Evolutionary conservation across 37 sponge, comb jelly and placozoan species (phyloP).

Genomic region (Dysidea cf. avara): DNA sequence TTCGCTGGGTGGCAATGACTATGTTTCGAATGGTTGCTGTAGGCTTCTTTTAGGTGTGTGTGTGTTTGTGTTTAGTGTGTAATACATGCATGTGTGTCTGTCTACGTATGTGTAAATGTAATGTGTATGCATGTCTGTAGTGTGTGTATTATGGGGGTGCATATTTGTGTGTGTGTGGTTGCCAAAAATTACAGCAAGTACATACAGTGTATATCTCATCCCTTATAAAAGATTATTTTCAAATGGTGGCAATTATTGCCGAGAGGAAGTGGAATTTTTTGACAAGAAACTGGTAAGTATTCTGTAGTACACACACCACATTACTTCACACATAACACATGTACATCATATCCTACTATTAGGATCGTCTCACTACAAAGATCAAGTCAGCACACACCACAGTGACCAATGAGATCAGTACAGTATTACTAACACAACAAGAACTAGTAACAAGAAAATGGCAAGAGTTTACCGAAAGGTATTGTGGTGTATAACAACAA

Average conservation of each 20-base stretch:
- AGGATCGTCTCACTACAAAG: slow-evolving; percentile 27
- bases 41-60: too few species aligned
- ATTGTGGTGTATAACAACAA: too few species aligned
- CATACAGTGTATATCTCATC: background rate
- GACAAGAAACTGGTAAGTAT: slow-evolving; percentile 43
- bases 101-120: background rate
- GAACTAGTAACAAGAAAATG: too few species aligned
- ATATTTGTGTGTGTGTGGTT: background rate
- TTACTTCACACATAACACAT: too few species aligned
- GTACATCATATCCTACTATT: background rate
- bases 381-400: background rate
- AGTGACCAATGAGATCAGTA: slow-evolving; percentile 7
- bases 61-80: too few species aligned
- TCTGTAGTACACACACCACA: too few species aligned
- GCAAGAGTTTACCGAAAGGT: too few species aligned
- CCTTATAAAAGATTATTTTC: slow-evolving; percentile 52
- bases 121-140: too few species aligned
- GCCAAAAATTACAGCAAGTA: background rate
- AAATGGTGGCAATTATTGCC: slow-evolving; percentile 85
- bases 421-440: too few species aligned
- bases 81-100: background rate
- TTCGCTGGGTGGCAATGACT: too few species aligned
- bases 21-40: too few species aligned
- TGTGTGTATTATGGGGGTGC: background rate
- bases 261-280: slow-evolving; percentile 69